Evolutionary conservation across 2,113 vertebrate species (phyloP).

Genomic region (Vidua chalybeata): DNA sequence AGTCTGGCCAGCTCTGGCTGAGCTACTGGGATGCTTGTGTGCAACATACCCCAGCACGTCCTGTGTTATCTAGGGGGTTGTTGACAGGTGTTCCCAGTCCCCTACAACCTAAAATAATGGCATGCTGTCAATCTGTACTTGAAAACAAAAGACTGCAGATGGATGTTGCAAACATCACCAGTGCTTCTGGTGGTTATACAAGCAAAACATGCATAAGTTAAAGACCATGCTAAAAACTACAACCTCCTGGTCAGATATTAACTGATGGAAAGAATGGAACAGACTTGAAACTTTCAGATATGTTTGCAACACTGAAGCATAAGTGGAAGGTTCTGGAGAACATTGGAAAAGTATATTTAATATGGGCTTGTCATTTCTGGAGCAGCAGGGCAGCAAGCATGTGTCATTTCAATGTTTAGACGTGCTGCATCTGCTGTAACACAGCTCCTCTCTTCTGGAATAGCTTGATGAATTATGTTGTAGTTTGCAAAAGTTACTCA

Average conservation of each 20-base stretch:
- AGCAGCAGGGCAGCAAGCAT: background rate
- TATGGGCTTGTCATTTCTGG: background rate
- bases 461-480: conserved; percentile 7
- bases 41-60: background rate
- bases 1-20: background rate
- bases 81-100: background rate
- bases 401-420: conserved; percentile 12
- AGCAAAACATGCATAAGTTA: background rate
- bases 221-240: background rate
- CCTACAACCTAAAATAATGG: background rate
- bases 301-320: background rate
- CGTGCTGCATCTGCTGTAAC: background rate
- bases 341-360: background rate
- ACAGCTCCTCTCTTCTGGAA: background rate
- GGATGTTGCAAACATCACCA: background rate
- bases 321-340: background rate
- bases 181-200: background rate
- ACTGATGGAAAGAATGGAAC: background rate
- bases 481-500: conserved; percentile 20
- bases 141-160: background rate
- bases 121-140: rapidly evolving
- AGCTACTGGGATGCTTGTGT: background rate
- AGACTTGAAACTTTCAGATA: background rate
- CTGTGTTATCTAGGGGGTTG: background rate
- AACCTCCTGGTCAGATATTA: background rate